Evolutionary conservation across 2,888 invertebrate species (phyloP).

Genomic region (Podabrus alpinus): DNA sequence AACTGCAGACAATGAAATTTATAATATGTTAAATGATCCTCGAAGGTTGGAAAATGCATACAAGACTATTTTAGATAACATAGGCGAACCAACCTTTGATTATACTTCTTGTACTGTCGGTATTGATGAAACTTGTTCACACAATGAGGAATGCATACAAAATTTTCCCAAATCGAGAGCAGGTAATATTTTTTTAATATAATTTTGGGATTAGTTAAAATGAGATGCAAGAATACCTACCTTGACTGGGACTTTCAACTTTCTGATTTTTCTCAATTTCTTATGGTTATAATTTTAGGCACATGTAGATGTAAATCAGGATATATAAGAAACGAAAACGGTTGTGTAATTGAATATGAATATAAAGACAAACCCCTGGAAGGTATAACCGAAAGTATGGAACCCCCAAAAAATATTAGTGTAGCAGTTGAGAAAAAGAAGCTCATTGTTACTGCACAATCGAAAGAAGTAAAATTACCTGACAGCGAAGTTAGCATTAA

Average conservation of each 20-base stretch:
- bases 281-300: conserved; percentile 54
- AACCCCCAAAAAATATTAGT: conserved; percentile 32
- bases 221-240: too few relatives aligned
- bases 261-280: not conserved
- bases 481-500: conserved; percentile 82
- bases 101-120: conserved; percentile 63
- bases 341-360: conserved; percentile 47
- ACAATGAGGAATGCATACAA: conserved; percentile 72
- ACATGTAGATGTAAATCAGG: conserved; percentile 74
- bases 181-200: conserved; percentile 25
- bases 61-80: conserved; percentile 21
- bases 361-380: conserved; percentile 46
- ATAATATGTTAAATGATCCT: conserved; percentile 18
- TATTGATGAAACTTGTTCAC: conserved; percentile 62
- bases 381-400: conserved; percentile 37
- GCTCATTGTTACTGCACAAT: conserved; percentile 73
- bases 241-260: not conserved
- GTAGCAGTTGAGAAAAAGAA: conserved; percentile 63
- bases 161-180: conserved; percentile 61
- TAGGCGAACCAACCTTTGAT: conserved; percentile 39
- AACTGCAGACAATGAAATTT: conserved; percentile 14
- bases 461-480: conserved; percentile 80
- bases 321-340: conserved; percentile 58
- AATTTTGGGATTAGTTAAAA: too few relatives aligned
- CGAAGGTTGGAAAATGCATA: conserved; percentile 10